These are phyloP conservation scores for Gnathonemus longibarbis DNA, from an alignment of 2,113 vertebrate species.

Conservation along the genomic window DNA sequence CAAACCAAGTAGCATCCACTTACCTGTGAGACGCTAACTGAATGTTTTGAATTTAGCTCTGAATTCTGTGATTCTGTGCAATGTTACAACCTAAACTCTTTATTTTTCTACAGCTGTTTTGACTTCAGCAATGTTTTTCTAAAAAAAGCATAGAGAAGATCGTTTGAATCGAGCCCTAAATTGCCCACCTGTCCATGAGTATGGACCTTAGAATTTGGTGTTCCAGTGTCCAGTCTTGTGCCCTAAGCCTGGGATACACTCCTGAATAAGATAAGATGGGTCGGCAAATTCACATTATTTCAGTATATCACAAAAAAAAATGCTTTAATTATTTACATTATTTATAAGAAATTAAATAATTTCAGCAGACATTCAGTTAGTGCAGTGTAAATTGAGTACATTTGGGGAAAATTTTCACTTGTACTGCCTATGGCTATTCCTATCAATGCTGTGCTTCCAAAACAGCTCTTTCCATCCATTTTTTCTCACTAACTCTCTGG, in stretches of 20 bases:
- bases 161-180: background rate
- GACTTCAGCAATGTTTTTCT: too few species aligned
- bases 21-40: background rate
- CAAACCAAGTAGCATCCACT: background rate
- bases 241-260: background rate
- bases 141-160: background rate
- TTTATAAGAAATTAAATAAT: background rate
- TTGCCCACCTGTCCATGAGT: too few species aligned
- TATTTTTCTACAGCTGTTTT: too few species aligned
- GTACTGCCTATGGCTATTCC: background rate
- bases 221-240: background rate
- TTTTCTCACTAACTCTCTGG: background rate
- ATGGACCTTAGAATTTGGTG: background rate
- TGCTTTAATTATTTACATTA: background rate
- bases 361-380: background rate
- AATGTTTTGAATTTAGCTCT: background rate
- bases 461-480: background rate
- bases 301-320: background rate
- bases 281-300: background rate
- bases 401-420: background rate
- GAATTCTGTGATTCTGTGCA: background rate
- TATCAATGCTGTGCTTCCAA: background rate
- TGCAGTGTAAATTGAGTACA: background rate
- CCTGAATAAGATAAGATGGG: background rate
- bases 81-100: background rate